These are phyloP conservation scores for Pandemis cinnamomeana DNA, from an alignment of 2,888 invertebrate genomes.

Conservation along the genomic window DNA sequence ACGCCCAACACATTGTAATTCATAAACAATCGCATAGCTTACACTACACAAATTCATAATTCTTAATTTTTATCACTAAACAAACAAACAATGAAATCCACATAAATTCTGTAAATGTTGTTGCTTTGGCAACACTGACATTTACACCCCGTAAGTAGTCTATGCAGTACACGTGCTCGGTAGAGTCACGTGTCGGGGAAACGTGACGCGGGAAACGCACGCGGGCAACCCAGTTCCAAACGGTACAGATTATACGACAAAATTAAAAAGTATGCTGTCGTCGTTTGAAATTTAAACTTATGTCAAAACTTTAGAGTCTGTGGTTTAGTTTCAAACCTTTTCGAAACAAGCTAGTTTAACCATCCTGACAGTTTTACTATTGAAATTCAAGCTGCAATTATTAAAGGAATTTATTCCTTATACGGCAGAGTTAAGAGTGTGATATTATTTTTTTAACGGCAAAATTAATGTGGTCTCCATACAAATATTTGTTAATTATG, in stretches of 20 bases:
- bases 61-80: background rate
- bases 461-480: slow-evolving; percentile 6
- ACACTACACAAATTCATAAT: background rate
- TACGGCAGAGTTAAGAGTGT: background rate
- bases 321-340: background rate
- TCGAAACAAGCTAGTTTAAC: slow-evolving; percentile 26
- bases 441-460: background rate
- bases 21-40: background rate
- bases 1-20: too few relatives aligned
- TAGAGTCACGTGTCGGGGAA: slow-evolving; percentile 62
- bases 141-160: background rate
- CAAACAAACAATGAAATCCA: background rate
- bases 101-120: slow-evolving; percentile 10
- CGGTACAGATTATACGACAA: slow-evolving; percentile 21
- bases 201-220: slow-evolving; percentile 58
- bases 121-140: slow-evolving; percentile 23
- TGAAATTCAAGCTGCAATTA: background rate
- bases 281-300: slow-evolving; percentile 1
- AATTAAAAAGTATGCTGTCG: slow-evolving; percentile 6
- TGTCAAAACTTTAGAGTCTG: background rate
- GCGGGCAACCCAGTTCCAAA: slow-evolving; percentile 34
- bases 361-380: background rate
- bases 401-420: background rate
- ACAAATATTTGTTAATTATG: slow-evolving; percentile 19
- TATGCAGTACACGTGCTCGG: slow-evolving; percentile 57